Percentiles rank a stretch among this genome's conserved stretches.
Conservation (phyloP, 2,113 vertebrate genomes). For the cattle (Bos taurus) region DNA sequence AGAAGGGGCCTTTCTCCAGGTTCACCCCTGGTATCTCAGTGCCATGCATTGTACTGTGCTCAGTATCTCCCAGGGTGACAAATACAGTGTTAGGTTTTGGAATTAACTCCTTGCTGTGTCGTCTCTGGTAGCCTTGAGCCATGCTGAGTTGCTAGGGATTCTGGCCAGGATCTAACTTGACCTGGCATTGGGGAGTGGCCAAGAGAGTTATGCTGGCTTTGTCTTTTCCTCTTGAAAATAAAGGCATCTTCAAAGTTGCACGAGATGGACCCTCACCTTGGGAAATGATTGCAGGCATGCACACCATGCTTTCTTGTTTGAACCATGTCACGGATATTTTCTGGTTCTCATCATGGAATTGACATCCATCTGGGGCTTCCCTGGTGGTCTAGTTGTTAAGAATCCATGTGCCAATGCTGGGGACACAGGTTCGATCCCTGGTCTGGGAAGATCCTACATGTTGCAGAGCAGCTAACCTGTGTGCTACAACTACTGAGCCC, state of each 20-base stretch:
- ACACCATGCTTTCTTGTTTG: not conserved
- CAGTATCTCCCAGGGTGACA: not conserved
- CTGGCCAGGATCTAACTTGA: not conserved
- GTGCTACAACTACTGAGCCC: not conserved
- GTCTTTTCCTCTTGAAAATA: not conserved
- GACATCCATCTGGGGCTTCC: not conserved
- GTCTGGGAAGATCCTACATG: not conserved
- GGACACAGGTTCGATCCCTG: not conserved
- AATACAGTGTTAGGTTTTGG: rapidly evolving
- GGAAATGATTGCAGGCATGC: too few species aligned
- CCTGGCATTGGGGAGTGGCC: not conserved
- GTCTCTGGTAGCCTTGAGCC: not conserved
- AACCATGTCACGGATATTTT: not conserved
- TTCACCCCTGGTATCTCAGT: not conserved
- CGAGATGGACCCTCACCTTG: not conserved
- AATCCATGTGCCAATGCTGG: not conserved
- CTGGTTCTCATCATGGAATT: not conserved
- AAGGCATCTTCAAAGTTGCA: rapidly evolving
- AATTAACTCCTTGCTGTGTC: not conserved
- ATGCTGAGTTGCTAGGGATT: not conserved
- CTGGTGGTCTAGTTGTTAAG: not conserved
- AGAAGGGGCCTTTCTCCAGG: not conserved
- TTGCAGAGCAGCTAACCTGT: not conserved
- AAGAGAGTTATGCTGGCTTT: not conserved
- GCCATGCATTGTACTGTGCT: not conserved